Evolutionary conservation across 2,888 invertebrate genomes (phyloP), one percentile per base, ranked within the genome.

Genomic region (Blastobasis lacticolella): DNA sequence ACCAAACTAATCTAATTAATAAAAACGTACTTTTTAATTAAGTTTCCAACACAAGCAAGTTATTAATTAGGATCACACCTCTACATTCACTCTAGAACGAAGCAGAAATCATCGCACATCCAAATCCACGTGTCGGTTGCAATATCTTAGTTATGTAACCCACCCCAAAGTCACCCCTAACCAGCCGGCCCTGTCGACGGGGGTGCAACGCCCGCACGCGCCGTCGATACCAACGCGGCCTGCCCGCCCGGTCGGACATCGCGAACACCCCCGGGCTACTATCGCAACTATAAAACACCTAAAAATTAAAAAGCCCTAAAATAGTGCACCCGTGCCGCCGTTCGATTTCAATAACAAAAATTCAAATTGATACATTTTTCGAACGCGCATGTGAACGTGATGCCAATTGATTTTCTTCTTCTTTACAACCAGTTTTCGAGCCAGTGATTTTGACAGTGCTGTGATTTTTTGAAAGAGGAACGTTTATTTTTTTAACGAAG

Each of bases 391-490:
- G 51, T 38, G 23, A 38, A 9, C 41, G 41, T 37, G 45, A 41
- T 51, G 36, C 10, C n/a, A 51, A 49, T 40, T 49, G 52, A 52
- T 43, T 49, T 49, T 49, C n/a, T 43, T 47, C 47, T 49, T 44
- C 37, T 48, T 48, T 41, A 7, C 41, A 44, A 49, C 37, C 6
- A 7, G 10, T 48, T 49, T 44, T 44, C 38, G 44, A 44, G 42
- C 42, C 44, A 49, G 49, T 49, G 49, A 52, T 67, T 66, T 46
- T 45, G 57, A 56, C 55, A 59, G 58, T 73, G 71, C 66, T 72
- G 75, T 76, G 75, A 71, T 72, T 60, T 23, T 23, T 23, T 23
- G 23, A 60, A 50, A 49, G 48, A 43, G 7, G 41, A 23, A 37
- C 8, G 38, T 48, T 37, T 48, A 45, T 42, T 48, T 40, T 49